These are phyloP conservation scores for Nicator chloris DNA, from an alignment of 2,113 vertebrate genomes.

Conservation along the genomic window DNA sequence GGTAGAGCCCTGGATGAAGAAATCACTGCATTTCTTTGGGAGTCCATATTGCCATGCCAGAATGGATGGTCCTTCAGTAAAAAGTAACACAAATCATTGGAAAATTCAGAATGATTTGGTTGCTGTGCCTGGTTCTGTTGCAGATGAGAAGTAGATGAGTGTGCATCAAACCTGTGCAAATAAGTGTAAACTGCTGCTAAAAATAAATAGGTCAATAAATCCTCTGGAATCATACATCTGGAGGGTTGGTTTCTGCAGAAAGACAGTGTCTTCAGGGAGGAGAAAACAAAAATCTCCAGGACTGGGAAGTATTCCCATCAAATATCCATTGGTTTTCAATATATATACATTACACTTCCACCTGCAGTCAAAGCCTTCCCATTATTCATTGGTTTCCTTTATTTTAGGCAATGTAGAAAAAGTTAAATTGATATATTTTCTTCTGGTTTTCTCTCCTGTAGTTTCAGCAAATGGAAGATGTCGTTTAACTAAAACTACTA, in stretches of 20 bases:
- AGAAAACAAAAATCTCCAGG: neutral
- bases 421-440: neutral
- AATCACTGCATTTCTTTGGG: neutral
- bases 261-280: neutral
- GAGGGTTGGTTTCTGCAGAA: neutral
- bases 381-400: neutral
- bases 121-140: neutral
- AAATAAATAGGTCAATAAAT: neutral
- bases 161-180: neutral
- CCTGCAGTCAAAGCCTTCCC: neutral
- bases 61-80: neutral
- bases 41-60: rapidly evolving
- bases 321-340: neutral
- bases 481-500: neutral
- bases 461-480: neutral
- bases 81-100: too few species aligned
- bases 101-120: neutral
- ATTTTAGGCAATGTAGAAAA: neutral
- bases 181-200: neutral
- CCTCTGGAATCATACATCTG: neutral
- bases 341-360: neutral
- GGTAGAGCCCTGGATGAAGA: neutral
- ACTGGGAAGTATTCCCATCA: neutral
- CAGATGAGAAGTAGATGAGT: neutral
- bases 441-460: neutral